Conservation (phyloP, 2,888 invertebrate genomes). For the Brachyptera putata region DNA sequence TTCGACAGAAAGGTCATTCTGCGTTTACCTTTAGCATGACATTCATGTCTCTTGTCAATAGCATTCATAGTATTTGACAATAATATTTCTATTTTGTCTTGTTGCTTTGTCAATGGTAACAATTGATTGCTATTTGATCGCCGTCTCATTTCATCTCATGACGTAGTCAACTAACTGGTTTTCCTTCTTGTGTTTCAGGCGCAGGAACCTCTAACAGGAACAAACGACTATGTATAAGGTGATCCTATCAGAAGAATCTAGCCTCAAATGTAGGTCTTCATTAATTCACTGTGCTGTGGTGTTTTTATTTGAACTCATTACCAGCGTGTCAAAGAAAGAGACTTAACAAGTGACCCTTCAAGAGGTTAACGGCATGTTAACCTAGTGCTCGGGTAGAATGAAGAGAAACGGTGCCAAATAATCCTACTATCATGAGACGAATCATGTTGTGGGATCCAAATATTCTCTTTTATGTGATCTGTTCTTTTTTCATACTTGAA, state of each 20-base stretch:
- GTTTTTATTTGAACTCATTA: neutral
- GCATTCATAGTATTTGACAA: too few species aligned
- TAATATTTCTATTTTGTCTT: too few species aligned
- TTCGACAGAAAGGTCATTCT: too few species aligned
- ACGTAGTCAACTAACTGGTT: too few species aligned
- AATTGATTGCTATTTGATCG: too few species aligned
- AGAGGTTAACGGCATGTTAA: neutral
- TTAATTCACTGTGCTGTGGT: constrained; percentile 8
- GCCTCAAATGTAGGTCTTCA: neutral
- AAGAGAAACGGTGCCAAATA: constrained; percentile 19
- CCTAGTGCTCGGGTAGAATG: constrained; percentile 1
- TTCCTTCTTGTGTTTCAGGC: constrained; percentile 68
- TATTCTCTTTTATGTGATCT: constrained; percentile 18
- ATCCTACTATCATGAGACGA: neutral
- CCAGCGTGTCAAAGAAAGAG: neutral
- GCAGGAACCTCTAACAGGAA: constrained; percentile 77
- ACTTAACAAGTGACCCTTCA: neutral
- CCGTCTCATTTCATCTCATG: too few species aligned
- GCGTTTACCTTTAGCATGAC: too few species aligned
- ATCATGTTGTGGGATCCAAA: neutral
- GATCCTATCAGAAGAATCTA: constrained; percentile 1
- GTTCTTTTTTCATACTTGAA: neutral
- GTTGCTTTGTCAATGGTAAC: too few species aligned
- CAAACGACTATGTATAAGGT: constrained; percentile 73
- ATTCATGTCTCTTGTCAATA: too few species aligned